Evolutionary conservation across 2,113 vertebrate species (phyloP).

Genomic region (Dipodomys ordii): DNA sequence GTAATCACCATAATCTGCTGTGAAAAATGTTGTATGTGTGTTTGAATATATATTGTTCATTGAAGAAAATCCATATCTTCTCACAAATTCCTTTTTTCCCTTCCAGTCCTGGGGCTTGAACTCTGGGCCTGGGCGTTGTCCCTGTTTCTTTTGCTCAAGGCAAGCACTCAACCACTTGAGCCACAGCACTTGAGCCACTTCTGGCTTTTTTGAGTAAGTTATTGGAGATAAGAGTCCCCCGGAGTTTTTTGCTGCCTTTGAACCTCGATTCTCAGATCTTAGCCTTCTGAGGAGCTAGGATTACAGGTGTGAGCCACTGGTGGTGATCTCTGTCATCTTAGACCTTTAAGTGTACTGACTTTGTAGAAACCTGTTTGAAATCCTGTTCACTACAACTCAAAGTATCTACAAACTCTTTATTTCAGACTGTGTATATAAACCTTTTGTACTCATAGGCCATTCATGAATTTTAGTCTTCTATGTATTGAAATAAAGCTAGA

Average conservation of each 20-base stretch:
- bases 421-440: background rate
- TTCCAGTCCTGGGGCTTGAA: no score
- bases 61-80: background rate
- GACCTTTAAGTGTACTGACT: background rate
- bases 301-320: no score
- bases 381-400: background rate
- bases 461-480: constrained; percentile 9
- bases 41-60: background rate
- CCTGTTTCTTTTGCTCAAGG: no score
- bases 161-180: no score
- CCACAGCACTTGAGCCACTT: no score
- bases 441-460: background rate
- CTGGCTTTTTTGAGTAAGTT: no score
- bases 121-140: no score
- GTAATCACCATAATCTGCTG: background rate
- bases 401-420: background rate
- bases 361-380: background rate
- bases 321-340: background rate
- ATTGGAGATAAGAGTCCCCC: no score
- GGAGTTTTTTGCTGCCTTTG: no score
- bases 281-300: no score
- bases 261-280: no score
- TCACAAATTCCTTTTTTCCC: background rate
- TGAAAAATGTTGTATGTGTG: background rate
- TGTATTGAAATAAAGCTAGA: constrained; percentile 20